Evolutionary conservation across 2,113 vertebrate genomes (phyloP).

Genomic region (Conger conger): DNA sequence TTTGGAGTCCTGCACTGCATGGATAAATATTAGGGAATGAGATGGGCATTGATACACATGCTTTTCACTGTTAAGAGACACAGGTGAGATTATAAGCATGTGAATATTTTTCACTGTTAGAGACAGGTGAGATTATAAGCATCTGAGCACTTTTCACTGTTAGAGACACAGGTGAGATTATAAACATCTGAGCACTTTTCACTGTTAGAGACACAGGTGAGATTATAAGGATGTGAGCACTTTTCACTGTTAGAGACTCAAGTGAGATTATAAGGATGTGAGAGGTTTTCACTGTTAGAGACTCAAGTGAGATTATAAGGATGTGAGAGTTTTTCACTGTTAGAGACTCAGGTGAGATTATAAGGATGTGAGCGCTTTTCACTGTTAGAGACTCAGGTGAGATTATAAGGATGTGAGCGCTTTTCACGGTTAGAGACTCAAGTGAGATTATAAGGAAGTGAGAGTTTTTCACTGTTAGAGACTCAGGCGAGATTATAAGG

Average conservation of each 20-base stretch:
- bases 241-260: background rate
- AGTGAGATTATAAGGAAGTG: too few species aligned
- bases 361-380: background rate
- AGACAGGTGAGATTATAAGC: background rate
- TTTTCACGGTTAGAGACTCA: background rate
- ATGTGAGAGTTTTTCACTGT: background rate
- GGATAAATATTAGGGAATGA: background rate
- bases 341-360: background rate
- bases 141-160: background rate
- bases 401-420: background rate
- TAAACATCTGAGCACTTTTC: too few species aligned
- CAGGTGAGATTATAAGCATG: too few species aligned
- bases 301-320: background rate
- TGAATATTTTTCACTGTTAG: background rate
- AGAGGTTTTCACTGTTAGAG: background rate
- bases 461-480: background rate
- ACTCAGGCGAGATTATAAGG: too few species aligned
- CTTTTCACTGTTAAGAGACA: background rate
- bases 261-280: background rate
- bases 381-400: background rate
- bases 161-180: too few species aligned
- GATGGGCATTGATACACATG: background rate
- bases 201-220: background rate
- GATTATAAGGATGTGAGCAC: background rate
- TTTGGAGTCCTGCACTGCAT: background rate